Evolutionary conservation across 2,888 invertebrate species (phyloP).

Genomic region (Macropis europaea): DNA sequence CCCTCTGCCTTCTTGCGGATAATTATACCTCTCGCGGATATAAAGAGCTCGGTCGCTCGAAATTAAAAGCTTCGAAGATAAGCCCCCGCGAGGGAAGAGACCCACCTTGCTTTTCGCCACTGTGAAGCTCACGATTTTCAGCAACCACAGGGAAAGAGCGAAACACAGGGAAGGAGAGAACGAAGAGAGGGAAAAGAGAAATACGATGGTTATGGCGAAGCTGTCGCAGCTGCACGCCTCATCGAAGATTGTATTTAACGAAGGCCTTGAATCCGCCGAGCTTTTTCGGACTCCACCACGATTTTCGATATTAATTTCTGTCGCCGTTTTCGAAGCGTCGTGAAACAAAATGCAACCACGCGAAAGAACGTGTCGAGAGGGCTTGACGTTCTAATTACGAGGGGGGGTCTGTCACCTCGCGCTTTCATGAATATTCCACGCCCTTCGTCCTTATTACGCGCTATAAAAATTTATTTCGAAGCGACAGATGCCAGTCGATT

Average conservation of each 20-base stretch:
- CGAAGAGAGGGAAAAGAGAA: background rate
- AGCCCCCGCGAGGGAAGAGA: conserved; percentile 51
- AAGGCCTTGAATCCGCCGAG: conserved; percentile 46
- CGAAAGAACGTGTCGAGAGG: background rate
- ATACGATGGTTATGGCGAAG: conserved; percentile 4
- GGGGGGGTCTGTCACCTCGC: background rate
- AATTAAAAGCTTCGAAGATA: conserved; percentile 71
- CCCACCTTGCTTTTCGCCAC: conserved; percentile 28
- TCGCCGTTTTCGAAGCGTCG: background rate
- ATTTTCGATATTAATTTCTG: conserved; percentile 54
- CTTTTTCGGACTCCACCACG: conserved; percentile 39
- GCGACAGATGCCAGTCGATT: no score
- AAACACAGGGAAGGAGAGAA: background rate
- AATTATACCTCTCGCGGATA: conserved; percentile 71
- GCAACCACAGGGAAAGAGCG: background rate
- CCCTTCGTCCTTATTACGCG: no score
- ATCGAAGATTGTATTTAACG: conserved; percentile 51
- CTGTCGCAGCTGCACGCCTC: conserved; percentile 39
- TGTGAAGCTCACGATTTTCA: conserved; percentile 38
- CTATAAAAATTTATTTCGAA: no score
- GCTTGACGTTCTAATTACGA: conserved; percentile 12
- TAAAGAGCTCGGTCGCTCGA: conserved; percentile 66
- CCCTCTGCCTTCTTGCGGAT: conserved; percentile 60
- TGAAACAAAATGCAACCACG: background rate
- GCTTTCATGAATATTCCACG: background rate